Percentiles rank a stretch among this genome's conserved stretches.
Conservation (phyloP, 2,113 vertebrate genomes). For the Cephalopterus ornatus region DNA sequence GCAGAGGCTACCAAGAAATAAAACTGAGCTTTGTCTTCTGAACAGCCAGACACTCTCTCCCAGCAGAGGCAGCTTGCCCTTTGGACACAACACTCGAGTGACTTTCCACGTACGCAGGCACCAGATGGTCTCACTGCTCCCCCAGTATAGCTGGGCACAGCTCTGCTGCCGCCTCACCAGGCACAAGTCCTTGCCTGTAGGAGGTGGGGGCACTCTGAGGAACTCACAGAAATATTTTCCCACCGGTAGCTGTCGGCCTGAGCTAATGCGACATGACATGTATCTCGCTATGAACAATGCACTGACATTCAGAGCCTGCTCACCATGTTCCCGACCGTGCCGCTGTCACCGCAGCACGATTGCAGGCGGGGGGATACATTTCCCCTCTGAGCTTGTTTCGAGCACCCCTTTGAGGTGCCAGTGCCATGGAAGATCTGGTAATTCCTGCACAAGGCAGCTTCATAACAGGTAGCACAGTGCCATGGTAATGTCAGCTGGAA, state of each 20-base stretch:
- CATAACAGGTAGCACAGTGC: not conserved
- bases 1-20: not conserved
- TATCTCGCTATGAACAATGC: not conserved
- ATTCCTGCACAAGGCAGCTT: not conserved
- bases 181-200: conserved; percentile 33
- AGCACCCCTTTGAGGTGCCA: not conserved
- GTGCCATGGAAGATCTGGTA: not conserved
- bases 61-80: not conserved
- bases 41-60: not conserved
- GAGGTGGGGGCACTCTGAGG: conserved; percentile 24
- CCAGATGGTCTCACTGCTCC: not conserved
- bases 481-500: not conserved
- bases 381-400: not conserved
- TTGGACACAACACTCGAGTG: not conserved
- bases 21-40: not conserved
- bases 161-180: not conserved
- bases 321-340: not conserved
- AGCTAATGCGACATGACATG: conserved; percentile 55
- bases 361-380: not conserved
- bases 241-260: conserved; percentile 33
- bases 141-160: not conserved
- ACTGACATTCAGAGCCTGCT: conserved; percentile 45
- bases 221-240: conserved; percentile 21
- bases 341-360: not conserved
- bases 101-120: not conserved